Conservation (phyloP, 2,888 invertebrate species). For the Luperina testacea region DNA sequence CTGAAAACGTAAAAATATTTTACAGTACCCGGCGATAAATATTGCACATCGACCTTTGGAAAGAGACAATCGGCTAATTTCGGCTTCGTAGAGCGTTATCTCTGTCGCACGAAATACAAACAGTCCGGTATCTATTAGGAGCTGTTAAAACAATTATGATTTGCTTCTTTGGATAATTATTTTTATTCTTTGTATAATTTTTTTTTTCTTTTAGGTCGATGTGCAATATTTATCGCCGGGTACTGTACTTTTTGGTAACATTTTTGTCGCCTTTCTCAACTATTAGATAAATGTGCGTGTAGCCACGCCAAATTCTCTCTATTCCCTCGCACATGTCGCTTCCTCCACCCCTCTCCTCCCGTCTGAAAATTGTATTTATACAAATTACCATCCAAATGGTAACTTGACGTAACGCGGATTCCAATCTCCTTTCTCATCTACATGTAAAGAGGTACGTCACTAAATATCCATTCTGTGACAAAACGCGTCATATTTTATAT, state of each 20-base stretch:
- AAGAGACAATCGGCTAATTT: too few species aligned
- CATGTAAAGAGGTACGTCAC: not conserved
- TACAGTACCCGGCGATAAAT: too few species aligned
- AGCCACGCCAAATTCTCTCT: not conserved
- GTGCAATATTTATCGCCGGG: too few species aligned
- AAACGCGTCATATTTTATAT: not conserved
- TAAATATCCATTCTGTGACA: not conserved
- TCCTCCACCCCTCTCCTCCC: not conserved
- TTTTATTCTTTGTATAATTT: too few species aligned
- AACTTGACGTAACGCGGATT: constrained; percentile 3
- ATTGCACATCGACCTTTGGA: too few species aligned
- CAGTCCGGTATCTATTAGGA: too few species aligned
- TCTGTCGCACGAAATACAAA: too few species aligned
- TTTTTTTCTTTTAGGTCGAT: too few species aligned
- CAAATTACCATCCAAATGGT: constrained; percentile 30
- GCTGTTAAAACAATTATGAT: too few species aligned
- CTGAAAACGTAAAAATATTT: not conserved
- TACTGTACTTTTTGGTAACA: not conserved
- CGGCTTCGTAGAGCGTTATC: too few species aligned
- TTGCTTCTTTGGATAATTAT: too few species aligned
- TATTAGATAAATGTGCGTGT: not conserved
- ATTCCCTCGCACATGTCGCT: not conserved
- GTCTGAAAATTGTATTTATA: constrained; percentile 31
- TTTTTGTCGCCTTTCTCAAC: not conserved
- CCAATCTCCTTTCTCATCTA: constrained; percentile 16